Conservation (phyloP, 2,888 invertebrate species). For the Leptothorax acervorum region DNA sequence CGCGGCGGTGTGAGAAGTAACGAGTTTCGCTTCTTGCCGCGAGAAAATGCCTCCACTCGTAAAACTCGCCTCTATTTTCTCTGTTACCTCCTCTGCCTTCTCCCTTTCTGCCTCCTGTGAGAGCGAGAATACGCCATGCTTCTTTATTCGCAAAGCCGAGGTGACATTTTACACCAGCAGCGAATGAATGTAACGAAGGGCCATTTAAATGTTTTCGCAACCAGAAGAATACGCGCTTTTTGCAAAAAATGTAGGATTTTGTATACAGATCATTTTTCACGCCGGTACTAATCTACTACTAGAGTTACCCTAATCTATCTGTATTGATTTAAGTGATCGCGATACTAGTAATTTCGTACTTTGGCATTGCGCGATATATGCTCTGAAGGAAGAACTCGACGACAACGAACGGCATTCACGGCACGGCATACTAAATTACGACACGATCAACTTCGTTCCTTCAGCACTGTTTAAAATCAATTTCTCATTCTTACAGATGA, state of each 20-base stretch:
- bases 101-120: slow-evolving; percentile 6
- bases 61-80: slow-evolving; percentile 67
- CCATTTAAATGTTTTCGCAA: slow-evolving; percentile 58
- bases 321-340: not conserved
- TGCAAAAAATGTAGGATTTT: slow-evolving; percentile 34
- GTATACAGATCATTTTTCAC: slow-evolving; percentile 46
- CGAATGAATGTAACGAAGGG: slow-evolving; percentile 64
- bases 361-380: not conserved
- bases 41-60: slow-evolving; percentile 69
- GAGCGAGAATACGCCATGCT: slow-evolving; percentile 55
- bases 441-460: slow-evolving; percentile 15
- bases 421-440: slow-evolving; percentile 30
- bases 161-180: slow-evolving; percentile 67
- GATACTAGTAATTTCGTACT: not conserved
- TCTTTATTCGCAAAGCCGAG: slow-evolving; percentile 68
- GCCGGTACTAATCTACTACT: not conserved
- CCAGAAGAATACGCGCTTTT: not conserved
- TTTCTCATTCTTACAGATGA: slow-evolving; percentile 63
- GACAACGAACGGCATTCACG: slow-evolving; percentile 23
- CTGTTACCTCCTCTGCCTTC: slow-evolving; percentile 48
- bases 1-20: slow-evolving; percentile 52
- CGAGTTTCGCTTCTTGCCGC: slow-evolving; percentile 65
- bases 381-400: slow-evolving; percentile 11
- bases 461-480: slow-evolving; percentile 65
- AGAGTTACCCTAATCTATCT: not conserved